Conservation (phyloP, 2,113 vertebrate species). For the Psittacus erithacus region DNA sequence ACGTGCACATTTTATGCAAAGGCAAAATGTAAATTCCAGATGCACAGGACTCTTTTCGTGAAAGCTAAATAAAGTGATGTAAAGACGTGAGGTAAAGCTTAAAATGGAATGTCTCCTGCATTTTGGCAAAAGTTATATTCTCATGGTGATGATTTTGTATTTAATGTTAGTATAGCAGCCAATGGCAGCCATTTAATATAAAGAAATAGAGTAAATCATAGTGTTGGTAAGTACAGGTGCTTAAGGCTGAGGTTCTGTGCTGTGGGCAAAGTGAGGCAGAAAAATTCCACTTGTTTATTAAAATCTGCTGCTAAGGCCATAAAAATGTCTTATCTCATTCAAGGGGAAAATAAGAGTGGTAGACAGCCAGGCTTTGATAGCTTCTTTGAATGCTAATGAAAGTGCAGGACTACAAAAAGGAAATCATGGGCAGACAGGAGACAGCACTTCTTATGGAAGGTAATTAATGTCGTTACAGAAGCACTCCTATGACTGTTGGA, state of each 20-base stretch:
- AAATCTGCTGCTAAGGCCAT: neutral
- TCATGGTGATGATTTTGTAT: neutral
- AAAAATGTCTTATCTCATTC: neutral
- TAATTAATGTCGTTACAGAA: neutral
- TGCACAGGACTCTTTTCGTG: neutral
- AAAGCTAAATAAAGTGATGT: neutral
- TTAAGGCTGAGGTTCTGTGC: conserved; percentile 1
- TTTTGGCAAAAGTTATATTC: neutral
- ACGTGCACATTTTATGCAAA: neutral
- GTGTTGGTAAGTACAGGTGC: neutral
- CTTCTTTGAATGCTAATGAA: conserved; percentile 1
- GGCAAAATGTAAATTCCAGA: neutral
- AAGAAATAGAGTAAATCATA: neutral
- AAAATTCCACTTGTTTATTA: conserved; percentile 16
- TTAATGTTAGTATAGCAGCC: neutral
- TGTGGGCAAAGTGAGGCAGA: neutral
- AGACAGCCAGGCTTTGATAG: neutral
- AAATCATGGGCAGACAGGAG: neutral
- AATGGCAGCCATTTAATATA: neutral
- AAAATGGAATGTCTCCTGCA: neutral
- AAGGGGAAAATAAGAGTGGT: neutral
- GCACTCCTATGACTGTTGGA: neutral
- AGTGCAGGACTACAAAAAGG: neutral
- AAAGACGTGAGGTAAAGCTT: neutral
- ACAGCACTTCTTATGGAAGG: neutral